phyloP scores from a whole-genome alignment of 2,113 vertebrate genomes.

The Oenanthe melanoleuca region DNA sequence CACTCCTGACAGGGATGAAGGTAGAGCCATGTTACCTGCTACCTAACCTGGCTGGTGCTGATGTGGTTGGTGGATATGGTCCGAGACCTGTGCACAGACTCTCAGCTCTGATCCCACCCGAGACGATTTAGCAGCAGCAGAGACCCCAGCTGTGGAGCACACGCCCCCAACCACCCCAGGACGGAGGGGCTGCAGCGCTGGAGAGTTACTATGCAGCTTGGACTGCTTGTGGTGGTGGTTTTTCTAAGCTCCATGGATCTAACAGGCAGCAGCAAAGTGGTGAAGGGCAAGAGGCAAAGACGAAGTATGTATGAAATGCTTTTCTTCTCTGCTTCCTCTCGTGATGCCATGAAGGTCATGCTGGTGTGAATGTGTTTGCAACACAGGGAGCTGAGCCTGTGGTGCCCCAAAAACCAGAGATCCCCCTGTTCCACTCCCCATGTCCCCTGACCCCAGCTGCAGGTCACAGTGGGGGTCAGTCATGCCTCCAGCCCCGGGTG shows the following conservation, averaged over 20 bases:
- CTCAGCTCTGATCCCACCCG: constrained; percentile 72
- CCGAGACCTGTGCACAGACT: constrained; percentile 68
- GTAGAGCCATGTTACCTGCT: constrained; percentile 67
- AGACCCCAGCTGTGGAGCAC: constrained; percentile 61
- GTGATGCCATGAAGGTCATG: accelerated
- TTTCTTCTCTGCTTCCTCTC: constrained; percentile 18
- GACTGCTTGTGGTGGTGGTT: constrained; percentile 90
- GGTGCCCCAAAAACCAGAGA: background rate
- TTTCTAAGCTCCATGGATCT: constrained; percentile 92
- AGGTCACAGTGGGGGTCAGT: background rate
- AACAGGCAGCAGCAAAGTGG: constrained; percentile 80
- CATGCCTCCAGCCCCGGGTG: background rate
- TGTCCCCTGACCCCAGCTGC: background rate
- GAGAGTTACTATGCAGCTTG: constrained; percentile 96
- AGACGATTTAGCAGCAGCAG: constrained; percentile 69
- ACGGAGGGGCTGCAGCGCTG: constrained; percentile 80
- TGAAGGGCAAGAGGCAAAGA: constrained; percentile 90
- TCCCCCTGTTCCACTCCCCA: background rate
- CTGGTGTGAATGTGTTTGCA: background rate
- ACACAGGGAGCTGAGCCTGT: background rate
- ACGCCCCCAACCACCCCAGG: constrained; percentile 78
- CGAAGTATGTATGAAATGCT: constrained; percentile 85
- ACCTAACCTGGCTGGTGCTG: constrained; percentile 61
- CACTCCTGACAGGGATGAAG: constrained; percentile 80
- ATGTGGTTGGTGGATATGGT: constrained; percentile 73